Evolutionary conservation across 1,140 invertebrate species (phyloP).

Genomic region (Piezodorus guildinii): DNA sequence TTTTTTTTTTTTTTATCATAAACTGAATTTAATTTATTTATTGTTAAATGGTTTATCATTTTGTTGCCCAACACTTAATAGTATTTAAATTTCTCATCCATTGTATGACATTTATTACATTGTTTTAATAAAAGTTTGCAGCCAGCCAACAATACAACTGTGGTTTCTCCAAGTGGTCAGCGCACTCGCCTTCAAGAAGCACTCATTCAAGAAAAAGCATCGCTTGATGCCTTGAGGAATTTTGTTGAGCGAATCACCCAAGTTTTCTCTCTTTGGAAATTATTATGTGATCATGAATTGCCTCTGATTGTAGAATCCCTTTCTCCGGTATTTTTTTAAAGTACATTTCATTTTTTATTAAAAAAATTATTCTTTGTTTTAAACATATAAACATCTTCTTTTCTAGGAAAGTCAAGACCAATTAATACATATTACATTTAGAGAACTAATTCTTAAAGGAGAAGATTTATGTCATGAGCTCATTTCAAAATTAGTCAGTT

Average conservation of each 20-base stretch:
- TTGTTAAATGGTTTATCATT: too few relatives aligned
- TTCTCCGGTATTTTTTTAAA: conserved; percentile 38
- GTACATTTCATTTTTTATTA: background rate
- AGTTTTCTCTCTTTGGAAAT: conserved; percentile 85
- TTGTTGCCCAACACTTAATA: background rate
- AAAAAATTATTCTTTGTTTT: conserved; percentile 20
- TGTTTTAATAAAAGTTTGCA: background rate
- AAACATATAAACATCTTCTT: conserved; percentile 14
- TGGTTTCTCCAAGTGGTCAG: conserved; percentile 5
- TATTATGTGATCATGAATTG: conserved; percentile 86
- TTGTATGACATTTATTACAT: too few relatives aligned
- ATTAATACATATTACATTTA: conserved; percentile 50
- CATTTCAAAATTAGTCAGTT: conserved; percentile 63
- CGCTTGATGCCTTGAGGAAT: conserved; percentile 61
- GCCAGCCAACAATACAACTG: conserved; percentile 16
- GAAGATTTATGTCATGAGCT: conserved; percentile 66
- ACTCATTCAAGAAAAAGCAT: conserved; percentile 54
- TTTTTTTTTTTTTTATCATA: too few relatives aligned
- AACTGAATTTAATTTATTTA: too few relatives aligned
- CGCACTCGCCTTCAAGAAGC: conserved; percentile 34
- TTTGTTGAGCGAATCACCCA: conserved; percentile 74
- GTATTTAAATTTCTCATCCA: too few relatives aligned
- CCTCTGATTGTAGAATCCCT: conserved; percentile 55
- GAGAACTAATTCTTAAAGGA: conserved; percentile 72
- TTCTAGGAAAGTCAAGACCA: conserved; percentile 47